Percentiles rank a stretch among this genome's conserved stretches.
Conservation (phyloP, 2,113 vertebrate species). For the Meriones unguiculatus region DNA sequence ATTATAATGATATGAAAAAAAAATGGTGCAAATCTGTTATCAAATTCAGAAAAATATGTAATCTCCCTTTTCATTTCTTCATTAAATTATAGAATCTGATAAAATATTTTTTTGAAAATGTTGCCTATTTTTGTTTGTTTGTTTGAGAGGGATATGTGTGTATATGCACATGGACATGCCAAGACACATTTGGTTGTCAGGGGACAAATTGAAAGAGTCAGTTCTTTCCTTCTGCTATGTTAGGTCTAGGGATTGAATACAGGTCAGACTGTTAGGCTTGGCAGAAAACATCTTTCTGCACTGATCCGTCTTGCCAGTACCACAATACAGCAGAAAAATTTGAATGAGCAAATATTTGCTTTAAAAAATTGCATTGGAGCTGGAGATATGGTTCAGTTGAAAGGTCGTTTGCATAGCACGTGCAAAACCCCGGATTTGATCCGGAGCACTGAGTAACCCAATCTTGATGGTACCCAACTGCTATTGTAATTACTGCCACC, state of each 20-base stretch:
- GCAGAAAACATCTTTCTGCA: neutral
- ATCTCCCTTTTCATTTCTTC: neutral
- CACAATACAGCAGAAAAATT: neutral
- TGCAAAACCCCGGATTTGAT: neutral
- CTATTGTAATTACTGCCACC: neutral
- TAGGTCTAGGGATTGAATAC: neutral
- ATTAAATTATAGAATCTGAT: neutral
- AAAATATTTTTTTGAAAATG: neutral
- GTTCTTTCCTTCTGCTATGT: too few relatives aligned
- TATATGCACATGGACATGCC: neutral
- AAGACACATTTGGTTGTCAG: neutral
- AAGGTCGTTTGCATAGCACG: neutral
- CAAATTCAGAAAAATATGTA: conserved; percentile 31
- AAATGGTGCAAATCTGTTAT: neutral
- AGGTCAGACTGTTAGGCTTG: neutral
- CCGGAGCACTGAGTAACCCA: too few relatives aligned
- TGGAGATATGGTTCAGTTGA: neutral
- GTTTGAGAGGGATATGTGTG: neutral
- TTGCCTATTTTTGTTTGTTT: neutral
- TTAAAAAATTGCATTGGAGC: neutral
- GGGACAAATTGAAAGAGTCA: too few relatives aligned
- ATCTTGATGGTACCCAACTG: neutral
- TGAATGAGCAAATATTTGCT: neutral
- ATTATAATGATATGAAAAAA: conserved; percentile 31
- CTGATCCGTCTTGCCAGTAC: neutral